Base-by-base conservation (phyloP, 2,888 invertebrate genomes). In the Smittia sp. region DNA sequence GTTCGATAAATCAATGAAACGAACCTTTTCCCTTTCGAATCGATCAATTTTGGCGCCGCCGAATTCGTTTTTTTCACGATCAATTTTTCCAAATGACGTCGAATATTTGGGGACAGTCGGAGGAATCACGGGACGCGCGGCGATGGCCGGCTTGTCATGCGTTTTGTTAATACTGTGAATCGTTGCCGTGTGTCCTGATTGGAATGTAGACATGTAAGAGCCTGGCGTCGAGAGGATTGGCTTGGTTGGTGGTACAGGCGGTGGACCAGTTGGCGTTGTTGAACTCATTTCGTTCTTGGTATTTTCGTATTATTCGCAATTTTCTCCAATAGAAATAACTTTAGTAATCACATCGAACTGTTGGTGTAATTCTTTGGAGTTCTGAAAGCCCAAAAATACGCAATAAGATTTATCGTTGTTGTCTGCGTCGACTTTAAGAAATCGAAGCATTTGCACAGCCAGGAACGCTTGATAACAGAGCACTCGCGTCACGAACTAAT, bases 101-200 rank as follows among this genome's bases (percentile, higher is more conserved):
- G 91, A 90, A 80, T 91, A 91, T 80, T 91, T 91, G 46, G 91
- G 91, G 78, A 91, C 83, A 69, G 91, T 90, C 73, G 92, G 91
- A 75, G 91, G 91, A 77, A 91, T 91, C 77, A 89, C 89, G 74
- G 90, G 90, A 77, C 89, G 84, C 76, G 88, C 86, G 65, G 78
- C 78, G 77, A 88, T 86, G 24, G 78, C 78, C 62, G 78, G 79
- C 74, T 78, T 79, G 74, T 78, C 79, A 66, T 77, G 77, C 11
- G 77, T 76, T 76, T 78, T 78, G 70, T 78, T 78, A 66, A 78
- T 77, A 76, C 78, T 77, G 74, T 78, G 78, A 67, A 78, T 78
- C 67, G 78, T 78, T 70, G 78, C 78, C 68, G 77, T 78, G 63
- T 75, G 70, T 25, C 77, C 77, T 75, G 77, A 76, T 76, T 77